phyloP scores from a whole-genome alignment of 2,113 vertebrate species.

The Gymnogyps californianus region DNA sequence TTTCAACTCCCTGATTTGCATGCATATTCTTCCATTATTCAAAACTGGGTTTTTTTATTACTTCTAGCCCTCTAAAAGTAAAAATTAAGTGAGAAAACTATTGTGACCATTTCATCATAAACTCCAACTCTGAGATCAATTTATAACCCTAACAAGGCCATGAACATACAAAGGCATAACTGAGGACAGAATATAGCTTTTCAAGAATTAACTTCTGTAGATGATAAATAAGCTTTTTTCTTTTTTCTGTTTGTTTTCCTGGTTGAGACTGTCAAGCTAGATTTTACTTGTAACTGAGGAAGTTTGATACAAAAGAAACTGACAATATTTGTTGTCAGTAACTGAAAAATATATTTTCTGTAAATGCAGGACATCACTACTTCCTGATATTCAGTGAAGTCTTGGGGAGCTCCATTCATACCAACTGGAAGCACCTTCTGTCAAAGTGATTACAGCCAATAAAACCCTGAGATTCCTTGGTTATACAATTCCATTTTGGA shows the following conservation, averaged over 20 bases:
- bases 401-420: not conserved
- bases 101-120: not conserved
- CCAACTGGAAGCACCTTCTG: not conserved
- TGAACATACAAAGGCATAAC: not conserved
- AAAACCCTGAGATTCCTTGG: not conserved
- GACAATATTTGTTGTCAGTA: not conserved
- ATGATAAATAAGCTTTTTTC: not conserved
- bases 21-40: not conserved
- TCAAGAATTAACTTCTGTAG: not conserved
- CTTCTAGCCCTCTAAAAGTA: not conserved
- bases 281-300: not conserved
- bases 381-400: not conserved
- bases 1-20: not conserved
- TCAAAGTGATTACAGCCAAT: not conserved
- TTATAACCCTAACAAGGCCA: not conserved
- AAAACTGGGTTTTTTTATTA: not conserved
- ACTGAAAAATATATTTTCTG: not conserved
- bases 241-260: not conserved
- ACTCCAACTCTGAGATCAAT: not conserved
- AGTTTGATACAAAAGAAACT: not conserved
- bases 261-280: not conserved
- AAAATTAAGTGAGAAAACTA: not conserved
- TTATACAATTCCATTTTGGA: not conserved
- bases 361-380: not conserved
- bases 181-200: not conserved